Evolutionary conservation across 2,888 invertebrate species (phyloP).

Genomic region (Mesorhabditis spiculigera): DNA sequence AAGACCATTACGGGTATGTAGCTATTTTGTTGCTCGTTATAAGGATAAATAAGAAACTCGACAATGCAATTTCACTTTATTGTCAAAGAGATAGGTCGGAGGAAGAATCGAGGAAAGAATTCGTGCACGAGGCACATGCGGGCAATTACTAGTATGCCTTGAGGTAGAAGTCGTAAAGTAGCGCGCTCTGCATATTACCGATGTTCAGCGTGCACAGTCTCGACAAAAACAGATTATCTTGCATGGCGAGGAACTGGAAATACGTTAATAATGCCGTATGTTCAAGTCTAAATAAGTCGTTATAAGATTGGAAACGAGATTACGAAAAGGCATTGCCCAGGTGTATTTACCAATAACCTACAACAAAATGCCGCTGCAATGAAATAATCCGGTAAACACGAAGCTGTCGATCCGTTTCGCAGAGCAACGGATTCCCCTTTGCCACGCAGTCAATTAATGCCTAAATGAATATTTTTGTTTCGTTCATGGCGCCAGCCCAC

Average conservation of each 20-base stretch:
- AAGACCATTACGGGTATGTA: no score
- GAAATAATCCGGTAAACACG: background rate
- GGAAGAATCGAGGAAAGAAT: no score
- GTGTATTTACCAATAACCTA: background rate
- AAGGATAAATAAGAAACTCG: no score
- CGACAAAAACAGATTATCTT: background rate
- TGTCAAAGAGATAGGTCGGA: no score
- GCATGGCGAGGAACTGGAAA: background rate
- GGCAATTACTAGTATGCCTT: background rate
- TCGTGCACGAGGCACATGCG: no score
- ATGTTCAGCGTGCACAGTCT: background rate
- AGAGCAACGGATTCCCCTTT: background rate
- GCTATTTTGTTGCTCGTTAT: no score
- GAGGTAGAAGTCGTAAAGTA: constrained; percentile 2
- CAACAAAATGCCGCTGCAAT: background rate
- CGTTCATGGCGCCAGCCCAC: background rate
- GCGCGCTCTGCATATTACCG: background rate
- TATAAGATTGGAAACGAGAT: background rate
- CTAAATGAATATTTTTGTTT: background rate
- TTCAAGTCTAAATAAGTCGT: no score
- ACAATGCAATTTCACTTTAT: no score
- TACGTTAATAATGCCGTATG: background rate
- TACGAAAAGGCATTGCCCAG: background rate
- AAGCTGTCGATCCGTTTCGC: background rate
- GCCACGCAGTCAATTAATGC: background rate